phyloP scores from a whole-genome alignment of 2,797 vertebrate genomes.

The Gymnoscopelus braueri region DNA sequence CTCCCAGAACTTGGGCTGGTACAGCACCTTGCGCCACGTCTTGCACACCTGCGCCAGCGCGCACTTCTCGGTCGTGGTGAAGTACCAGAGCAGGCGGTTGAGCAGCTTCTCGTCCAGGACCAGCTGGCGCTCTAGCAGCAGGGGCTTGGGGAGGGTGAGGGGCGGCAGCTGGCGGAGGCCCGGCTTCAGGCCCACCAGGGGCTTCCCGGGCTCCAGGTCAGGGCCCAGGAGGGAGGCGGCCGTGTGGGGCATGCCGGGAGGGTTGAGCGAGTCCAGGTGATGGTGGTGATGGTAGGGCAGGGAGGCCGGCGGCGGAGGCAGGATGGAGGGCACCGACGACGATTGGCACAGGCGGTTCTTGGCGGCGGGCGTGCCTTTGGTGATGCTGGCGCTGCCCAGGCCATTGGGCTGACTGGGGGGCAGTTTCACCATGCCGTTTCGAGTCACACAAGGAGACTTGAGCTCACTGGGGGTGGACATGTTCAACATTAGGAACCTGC shows the following conservation, averaged over 20 bases:
- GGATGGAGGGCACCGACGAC: conserved; percentile 90
- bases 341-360: conserved; percentile 98
- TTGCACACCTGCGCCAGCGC: conserved; percentile 97
- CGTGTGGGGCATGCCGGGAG: conserved; percentile 77
- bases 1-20: conserved; percentile 98
- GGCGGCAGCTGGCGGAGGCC: conserved; percentile 79
- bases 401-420: conserved; percentile 92
- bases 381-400: conserved; percentile 96
- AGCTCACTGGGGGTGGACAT: conserved; percentile 96
- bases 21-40: conserved; percentile 94
- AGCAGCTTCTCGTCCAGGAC: conserved; percentile 97
- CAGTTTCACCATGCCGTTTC: conserved; percentile 96
- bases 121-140: conserved; percentile 87
- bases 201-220: conserved; percentile 80
- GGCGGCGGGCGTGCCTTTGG: conserved; percentile 97
- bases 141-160: conserved; percentile 79
- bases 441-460: conserved; percentile 96
- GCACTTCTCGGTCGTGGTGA: conserved; percentile 95
- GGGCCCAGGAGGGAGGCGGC: conserved; percentile 85
- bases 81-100: conserved; percentile 96
- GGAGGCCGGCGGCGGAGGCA: conserved; percentile 82
- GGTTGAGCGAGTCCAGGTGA: conserved; percentile 81
- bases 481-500: conserved; percentile 89
- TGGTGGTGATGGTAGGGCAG: conserved; percentile 83
- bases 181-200: conserved; percentile 78